Percentiles rank a stretch among this genome's conserved stretches.
phyloP scores from a whole-genome alignment of 1,140 invertebrate genomes.

The Mesaphorura yosii region DNA sequence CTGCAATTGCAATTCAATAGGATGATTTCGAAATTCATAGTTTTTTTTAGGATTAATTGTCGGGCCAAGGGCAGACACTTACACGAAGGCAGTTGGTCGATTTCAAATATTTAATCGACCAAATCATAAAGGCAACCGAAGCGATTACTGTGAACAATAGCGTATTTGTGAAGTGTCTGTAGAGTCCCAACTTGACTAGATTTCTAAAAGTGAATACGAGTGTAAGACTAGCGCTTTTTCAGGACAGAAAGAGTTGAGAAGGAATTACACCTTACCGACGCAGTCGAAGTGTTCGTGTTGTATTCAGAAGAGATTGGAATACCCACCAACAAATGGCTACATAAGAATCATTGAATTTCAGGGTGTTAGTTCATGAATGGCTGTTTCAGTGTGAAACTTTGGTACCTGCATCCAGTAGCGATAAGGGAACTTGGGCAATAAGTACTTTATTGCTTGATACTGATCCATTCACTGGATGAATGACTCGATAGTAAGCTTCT shows the following conservation, averaged over 20 bases:
- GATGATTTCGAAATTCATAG: background rate
- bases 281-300: slow-evolving; percentile 71
- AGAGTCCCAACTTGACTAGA: slow-evolving; percentile 76
- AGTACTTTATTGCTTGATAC: slow-evolving; percentile 53
- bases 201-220: slow-evolving; percentile 43
- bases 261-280: slow-evolving; percentile 44
- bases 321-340: slow-evolving; percentile 67
- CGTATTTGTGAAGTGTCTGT: slow-evolving; percentile 86
- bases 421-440: slow-evolving; percentile 59
- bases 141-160: slow-evolving; percentile 77
- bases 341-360: too few relatives aligned
- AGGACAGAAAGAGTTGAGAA: slow-evolving; percentile 12
- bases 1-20: slow-evolving; percentile 35
- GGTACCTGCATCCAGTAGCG: slow-evolving; percentile 56
- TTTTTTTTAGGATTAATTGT: background rate
- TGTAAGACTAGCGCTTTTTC: background rate
- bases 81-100: slow-evolving; percentile 56
- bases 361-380: too few relatives aligned
- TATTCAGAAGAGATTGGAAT: slow-evolving; percentile 75
- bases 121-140: slow-evolving; percentile 82
- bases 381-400: too few relatives aligned
- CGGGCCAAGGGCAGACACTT: slow-evolving; percentile 36
- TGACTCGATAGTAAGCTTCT: slow-evolving; percentile 66
- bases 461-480: slow-evolving; percentile 52
- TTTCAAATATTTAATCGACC: slow-evolving; percentile 69